Evolutionary conservation across 2,113 vertebrate species (phyloP).

Genomic region (Girardinichthys multiradiatus): DNA sequence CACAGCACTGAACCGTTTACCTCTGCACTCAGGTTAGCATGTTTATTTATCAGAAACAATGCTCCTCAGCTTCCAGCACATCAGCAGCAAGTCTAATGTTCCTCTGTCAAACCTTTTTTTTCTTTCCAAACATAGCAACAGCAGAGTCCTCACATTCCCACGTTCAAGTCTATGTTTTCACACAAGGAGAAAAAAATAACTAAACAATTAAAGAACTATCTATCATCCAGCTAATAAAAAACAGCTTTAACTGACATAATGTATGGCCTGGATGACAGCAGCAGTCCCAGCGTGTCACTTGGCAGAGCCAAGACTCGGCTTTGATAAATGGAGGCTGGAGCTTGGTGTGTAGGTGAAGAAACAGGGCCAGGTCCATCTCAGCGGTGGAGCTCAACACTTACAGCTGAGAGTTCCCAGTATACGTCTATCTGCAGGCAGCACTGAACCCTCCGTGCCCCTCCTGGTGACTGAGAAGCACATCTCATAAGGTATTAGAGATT

Average conservation of each 20-base stretch:
- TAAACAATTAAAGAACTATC: slow-evolving; percentile 22
- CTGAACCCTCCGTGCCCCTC: not conserved
- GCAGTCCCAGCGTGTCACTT: slow-evolving; percentile 3
- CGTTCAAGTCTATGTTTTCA: slow-evolving; percentile 3
- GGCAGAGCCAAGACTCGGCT: not conserved
- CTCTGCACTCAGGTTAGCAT: not conserved
- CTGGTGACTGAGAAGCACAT: not conserved
- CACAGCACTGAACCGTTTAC: not conserved
- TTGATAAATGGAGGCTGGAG: slow-evolving; percentile 13
- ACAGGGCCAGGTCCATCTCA: not conserved
- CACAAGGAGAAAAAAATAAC: slow-evolving; percentile 14
- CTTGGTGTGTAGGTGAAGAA: slow-evolving; percentile 1
- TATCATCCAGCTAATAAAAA: slow-evolving; percentile 20
- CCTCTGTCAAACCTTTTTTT: not conserved
- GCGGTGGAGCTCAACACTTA: not conserved
- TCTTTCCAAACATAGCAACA: slow-evolving; percentile 12
- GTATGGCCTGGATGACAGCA: slow-evolving; percentile 2
- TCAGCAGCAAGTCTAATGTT: not conserved
- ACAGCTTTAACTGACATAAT: slow-evolving; percentile 22
- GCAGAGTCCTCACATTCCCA: slow-evolving; percentile 12
- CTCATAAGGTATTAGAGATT: not conserved
- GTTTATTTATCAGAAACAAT: not conserved
- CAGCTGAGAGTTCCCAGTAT: not conserved
- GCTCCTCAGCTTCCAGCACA: not conserved
- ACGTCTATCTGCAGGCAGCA: not conserved